Base-by-base conservation (phyloP, 2,113 vertebrate genomes). In the Salvator merianae region DNA sequence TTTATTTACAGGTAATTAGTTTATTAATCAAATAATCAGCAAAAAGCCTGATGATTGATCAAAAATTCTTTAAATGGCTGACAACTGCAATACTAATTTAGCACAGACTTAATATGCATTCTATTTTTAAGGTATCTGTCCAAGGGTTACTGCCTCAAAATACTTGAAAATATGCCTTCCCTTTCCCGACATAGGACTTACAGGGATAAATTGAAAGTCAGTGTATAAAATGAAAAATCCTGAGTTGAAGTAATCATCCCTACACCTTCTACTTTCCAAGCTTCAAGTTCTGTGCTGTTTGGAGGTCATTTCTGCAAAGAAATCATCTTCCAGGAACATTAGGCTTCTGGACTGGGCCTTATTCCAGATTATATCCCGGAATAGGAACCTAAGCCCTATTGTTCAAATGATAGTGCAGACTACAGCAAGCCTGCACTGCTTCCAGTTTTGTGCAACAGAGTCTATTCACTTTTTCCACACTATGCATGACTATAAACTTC, bases 1-100 rank as follows among this genome's bases (percentile, higher is more conserved):
- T 69, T 32, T 77, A 68, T 77, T 84, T 69, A 77, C 36, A 77
- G 40, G 36, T 59, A 77, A 84, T 55, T 53, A 53, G 55, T 77
- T 84, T 40, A 40, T 77, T 55, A 38, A 74, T 82, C 55, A 74
- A 55, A 47, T 47, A 47, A 2, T 47, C 43, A 47, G 43, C n/a
- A 36, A 69, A 77, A 76, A 75, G 62, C 7, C 30, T 47, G 24
- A 50, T 66, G 26, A 77, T 84, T n/a, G 69, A 68, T 69, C 20
- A 55, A 40, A 36, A 47, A 26, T 30, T 38, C 5, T 68, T 83
- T 83, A 47, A 69, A 4, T 53, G 34, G 50, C 47, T 77, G 66
- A 26, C 34, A 40, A 30, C 1, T 13, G 4, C 76, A n/a, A 30
- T 77, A 81, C 26, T 66, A 32, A 16, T 59, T 59, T 59, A 59